phyloP scores from a whole-genome alignment of 2,797 vertebrate species.

The Acropternis orthonyx region DNA sequence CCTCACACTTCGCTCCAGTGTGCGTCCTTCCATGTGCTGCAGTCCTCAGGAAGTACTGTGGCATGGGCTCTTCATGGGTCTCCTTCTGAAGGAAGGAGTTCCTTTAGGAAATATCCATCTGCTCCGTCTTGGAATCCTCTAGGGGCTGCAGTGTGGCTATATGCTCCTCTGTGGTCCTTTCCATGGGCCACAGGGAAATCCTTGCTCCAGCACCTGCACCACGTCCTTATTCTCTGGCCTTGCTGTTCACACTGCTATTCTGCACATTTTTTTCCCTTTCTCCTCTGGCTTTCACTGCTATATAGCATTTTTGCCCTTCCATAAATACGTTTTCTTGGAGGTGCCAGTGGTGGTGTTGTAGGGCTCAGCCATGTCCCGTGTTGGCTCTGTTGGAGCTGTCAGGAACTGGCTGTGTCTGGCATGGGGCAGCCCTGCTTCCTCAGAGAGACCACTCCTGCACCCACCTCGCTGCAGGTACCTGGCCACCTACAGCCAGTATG shows the following conservation, averaged over 20 bases:
- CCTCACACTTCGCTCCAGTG: neutral
- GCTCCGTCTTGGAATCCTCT: neutral
- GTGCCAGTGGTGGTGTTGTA: fast-evolving
- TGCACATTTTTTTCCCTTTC: neutral
- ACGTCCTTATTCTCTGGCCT: neutral
- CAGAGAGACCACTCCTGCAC: neutral
- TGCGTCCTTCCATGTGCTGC: neutral
- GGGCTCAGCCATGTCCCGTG: neutral
- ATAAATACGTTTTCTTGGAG: neutral
- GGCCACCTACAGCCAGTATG: neutral
- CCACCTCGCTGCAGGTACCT: neutral
- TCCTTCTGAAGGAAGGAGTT: neutral
- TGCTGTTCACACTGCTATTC: neutral
- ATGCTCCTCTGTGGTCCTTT: too few relatives aligned
- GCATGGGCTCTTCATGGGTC: neutral
- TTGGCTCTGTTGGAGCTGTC: neutral
- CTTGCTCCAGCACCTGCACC: neutral
- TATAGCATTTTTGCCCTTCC: neutral
- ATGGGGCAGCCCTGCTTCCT: neutral
- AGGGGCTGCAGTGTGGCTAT: neutral
- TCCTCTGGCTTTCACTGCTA: neutral
- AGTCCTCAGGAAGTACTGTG: neutral
- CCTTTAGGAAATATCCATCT: neutral
- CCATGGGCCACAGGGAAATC: neutral
- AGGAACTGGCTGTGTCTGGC: fast-evolving